Evolutionary conservation across 1,140 invertebrate genomes (phyloP).

Genomic region (Brachionus koreanus): DNA sequence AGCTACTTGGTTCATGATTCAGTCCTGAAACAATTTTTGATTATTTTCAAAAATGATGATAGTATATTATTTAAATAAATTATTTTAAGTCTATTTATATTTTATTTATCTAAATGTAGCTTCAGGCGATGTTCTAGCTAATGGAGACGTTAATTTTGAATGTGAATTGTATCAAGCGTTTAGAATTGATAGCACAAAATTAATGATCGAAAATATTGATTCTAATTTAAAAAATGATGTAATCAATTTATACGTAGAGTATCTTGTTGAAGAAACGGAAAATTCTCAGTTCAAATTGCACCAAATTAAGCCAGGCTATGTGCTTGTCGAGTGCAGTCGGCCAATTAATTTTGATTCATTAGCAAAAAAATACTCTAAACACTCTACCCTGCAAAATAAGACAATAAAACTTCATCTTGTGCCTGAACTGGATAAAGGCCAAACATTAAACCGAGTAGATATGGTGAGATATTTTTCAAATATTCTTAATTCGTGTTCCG

Average conservation of each 20-base stretch:
- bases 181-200: neutral
- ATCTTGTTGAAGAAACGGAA: neutral
- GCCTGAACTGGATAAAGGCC: neutral
- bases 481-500: neutral
- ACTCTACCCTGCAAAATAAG: neutral
- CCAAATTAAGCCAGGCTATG: neutral
- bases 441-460: neutral
- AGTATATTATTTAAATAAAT: neutral
- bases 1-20: neutral
- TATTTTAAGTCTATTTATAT: neutral
- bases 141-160: neutral
- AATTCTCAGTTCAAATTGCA: neutral
- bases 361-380: neutral
- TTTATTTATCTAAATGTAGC: neutral
- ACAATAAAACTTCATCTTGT: neutral
- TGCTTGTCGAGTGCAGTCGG: neutral
- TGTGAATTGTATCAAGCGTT: neutral
- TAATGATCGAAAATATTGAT: neutral
- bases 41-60: neutral
- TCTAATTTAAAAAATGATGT: neutral
- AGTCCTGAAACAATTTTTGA: neutral
- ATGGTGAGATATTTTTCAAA: neutral
- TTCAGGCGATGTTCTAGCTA: neutral
- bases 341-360: neutral
- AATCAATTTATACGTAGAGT: neutral